Evolutionary conservation across 2,888 invertebrate genomes (phyloP).

Genomic region (Sarcophaga subvicina): DNA sequence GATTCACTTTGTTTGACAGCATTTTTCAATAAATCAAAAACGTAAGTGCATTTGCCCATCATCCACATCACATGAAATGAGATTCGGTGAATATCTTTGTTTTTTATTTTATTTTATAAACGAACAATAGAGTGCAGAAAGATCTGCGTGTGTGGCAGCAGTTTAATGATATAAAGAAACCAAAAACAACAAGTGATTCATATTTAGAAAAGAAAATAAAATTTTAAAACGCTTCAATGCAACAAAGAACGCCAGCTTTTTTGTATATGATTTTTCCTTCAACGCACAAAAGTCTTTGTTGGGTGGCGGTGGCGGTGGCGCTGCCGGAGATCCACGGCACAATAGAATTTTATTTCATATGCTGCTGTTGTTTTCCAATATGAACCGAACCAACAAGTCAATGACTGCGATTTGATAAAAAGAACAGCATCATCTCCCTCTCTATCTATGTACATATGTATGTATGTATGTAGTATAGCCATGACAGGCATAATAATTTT

Average conservation of each 20-base stretch:
- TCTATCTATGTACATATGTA: not conserved
- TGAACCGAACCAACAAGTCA: slow-evolving; percentile 34
- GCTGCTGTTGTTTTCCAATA: not conserved
- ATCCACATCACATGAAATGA: too few species aligned
- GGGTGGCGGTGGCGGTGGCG: not conserved
- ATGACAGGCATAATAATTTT: not conserved
- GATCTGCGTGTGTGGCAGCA: not conserved
- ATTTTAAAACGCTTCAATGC: slow-evolving; percentile 29
- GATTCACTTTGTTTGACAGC: too few species aligned
- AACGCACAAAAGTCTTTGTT: slow-evolving; percentile 50
- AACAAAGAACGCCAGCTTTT: slow-evolving; percentile 48
- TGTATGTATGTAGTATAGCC: not conserved
- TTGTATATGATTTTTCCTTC: slow-evolving; percentile 23
- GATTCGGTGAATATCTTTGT: too few species aligned
- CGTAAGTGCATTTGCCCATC: too few species aligned
- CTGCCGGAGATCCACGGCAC: slow-evolving; percentile 1
- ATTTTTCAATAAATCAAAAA: too few species aligned
- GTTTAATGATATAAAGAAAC: not conserved
- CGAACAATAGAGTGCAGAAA: too few species aligned
- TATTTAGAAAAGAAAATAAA: slow-evolving; percentile 18
- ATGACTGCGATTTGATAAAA: slow-evolving; percentile 58
- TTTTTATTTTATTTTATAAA: too few species aligned
- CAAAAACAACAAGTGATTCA: slow-evolving; percentile 22
- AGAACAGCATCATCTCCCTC: slow-evolving; percentile 25
- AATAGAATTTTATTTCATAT: slow-evolving; percentile 27